Conservation (phyloP, 2,888 invertebrate species). For the Clivina fossor region DNA sequence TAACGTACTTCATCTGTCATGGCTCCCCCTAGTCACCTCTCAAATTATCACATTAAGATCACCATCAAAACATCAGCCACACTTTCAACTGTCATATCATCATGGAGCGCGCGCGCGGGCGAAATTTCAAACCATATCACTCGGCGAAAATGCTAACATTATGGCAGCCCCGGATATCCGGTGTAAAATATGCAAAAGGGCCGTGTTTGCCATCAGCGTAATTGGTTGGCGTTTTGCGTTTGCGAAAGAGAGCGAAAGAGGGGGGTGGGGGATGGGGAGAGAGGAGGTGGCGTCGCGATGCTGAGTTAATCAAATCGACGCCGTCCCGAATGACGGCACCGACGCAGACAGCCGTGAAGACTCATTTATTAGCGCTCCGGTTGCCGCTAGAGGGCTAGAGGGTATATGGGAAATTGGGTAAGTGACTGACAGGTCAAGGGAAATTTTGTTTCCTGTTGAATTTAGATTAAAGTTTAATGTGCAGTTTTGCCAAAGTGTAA, state of each 20-base stretch:
- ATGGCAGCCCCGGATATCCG: constrained; percentile 18
- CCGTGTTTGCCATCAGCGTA: constrained; percentile 32
- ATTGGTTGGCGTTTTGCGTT: constrained; percentile 17
- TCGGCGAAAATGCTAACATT: constrained; percentile 23
- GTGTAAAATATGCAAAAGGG: too few relatives aligned
- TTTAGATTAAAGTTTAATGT: too few relatives aligned
- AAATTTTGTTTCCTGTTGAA: too few relatives aligned
- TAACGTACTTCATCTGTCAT: too few relatives aligned
- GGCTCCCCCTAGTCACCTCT: not conserved
- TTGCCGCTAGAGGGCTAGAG: not conserved
- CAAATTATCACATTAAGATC: constrained; percentile 19
- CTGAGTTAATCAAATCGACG: constrained; percentile 31
- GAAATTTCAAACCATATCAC: constrained; percentile 9
- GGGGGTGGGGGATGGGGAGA: not conserved
- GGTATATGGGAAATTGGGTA: not conserved
- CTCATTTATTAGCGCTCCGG: constrained; percentile 26
- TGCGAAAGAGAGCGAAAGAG: too few relatives aligned
- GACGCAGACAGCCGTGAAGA: constrained; percentile 30
- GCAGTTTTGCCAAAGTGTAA: too few relatives aligned
- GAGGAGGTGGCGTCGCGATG: constrained; percentile 9
- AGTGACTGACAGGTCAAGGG: too few relatives aligned
- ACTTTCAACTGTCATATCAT: constrained; percentile 4
- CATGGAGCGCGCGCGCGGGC: not conserved
- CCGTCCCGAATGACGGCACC: constrained; percentile 38
- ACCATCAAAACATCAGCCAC: constrained; percentile 16